Evolutionary conservation across 1,140 invertebrate genomes (phyloP), one percentile per base, ranked within the genome.

Genomic region (Nixonia krombeini): DNA sequence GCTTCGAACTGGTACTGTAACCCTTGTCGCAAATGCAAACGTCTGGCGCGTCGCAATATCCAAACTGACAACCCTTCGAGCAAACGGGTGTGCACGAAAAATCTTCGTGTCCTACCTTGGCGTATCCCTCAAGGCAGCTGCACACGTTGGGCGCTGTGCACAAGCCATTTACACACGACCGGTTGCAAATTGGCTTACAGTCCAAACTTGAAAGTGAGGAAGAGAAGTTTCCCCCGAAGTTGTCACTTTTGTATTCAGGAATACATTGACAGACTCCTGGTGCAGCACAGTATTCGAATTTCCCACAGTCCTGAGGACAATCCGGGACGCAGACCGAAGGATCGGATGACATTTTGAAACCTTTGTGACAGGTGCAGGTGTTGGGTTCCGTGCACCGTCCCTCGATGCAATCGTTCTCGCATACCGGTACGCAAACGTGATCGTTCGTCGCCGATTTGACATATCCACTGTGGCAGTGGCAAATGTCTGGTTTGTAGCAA

Each of bases 131-230:
- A 8, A 46, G 0, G 41, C 79, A 88, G 2, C 73, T 8, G 79
- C 90, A 91, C 0, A 76, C 82, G 4, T 90, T 85, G 1, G 89
- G 90, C 0, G 85, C 87, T 1, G 79, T 78, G 71, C 90, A 91
- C 8, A 46, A 5, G 1, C 64, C 28, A 13, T 69, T 53, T 4
- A 42, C 4, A 23, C 65, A 69, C 0, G 18, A 2, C 7, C 15
- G 18, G 7, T 33, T 31, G 33, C 47, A 53, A 46, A 52, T 26
- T 38, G 47, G 42, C 13, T 23, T 18, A 26, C 40, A 49, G n/a
- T n/a, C n/a, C n/a, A n/a, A n/a, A n/a, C n/a, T n/a, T n/a, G n/a
- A n/a, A n/a, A n/a, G n/a, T n/a, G n/a, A n/a, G n/a, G n/a, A n/a
- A n/a, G n/a, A n/a, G n/a, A n/a, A n/a, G n/a, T n/a, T n/a, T n/a